A percentile compares a stretch with the other conserved stretches of the same genome.
Evolutionary conservation across 2,888 invertebrate species (phyloP).

Genomic region (Nemapogon koenigi): DNA sequence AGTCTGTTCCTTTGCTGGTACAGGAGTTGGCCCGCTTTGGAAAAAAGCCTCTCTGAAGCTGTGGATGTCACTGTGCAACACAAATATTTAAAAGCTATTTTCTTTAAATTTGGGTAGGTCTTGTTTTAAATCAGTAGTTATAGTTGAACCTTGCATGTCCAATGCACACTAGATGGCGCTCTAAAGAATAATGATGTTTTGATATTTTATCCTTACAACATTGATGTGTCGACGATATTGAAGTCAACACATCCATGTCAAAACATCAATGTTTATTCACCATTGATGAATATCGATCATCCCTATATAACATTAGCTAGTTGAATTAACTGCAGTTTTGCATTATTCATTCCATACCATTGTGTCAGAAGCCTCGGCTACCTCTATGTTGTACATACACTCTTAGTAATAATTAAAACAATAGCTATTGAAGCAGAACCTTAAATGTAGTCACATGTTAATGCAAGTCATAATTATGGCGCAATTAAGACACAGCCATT

Average conservation of each 20-base stretch:
- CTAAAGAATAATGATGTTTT: not conserved
- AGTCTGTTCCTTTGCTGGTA: constrained; percentile 7
- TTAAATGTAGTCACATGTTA: too few species aligned
- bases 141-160: too few species aligned
- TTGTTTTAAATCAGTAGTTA: too few species aligned
- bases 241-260: not conserved
- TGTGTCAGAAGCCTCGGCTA: too few species aligned
- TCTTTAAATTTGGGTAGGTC: constrained; percentile 11
- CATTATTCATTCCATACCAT: too few species aligned
- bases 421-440: too few species aligned
- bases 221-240: not conserved
- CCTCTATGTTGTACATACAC: too few species aligned
- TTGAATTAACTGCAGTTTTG: too few species aligned
- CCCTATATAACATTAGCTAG: too few species aligned
- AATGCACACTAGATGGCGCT: not conserved
- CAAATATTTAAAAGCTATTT: constrained; percentile 11
- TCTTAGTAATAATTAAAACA: too few species aligned
- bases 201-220: not conserved
- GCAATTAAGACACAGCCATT: too few species aligned
- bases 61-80: constrained; percentile 8
- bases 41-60: constrained; percentile 10
- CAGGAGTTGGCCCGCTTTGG: constrained; percentile 9
- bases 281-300: constrained; percentile 18
- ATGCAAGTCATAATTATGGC: too few species aligned
- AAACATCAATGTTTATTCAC: constrained; percentile 19